Percentiles rank a stretch among this genome's conserved stretches.
phyloP scores from a whole-genome alignment of 2,797 vertebrate genomes.

The Taenioides sp. region DNA sequence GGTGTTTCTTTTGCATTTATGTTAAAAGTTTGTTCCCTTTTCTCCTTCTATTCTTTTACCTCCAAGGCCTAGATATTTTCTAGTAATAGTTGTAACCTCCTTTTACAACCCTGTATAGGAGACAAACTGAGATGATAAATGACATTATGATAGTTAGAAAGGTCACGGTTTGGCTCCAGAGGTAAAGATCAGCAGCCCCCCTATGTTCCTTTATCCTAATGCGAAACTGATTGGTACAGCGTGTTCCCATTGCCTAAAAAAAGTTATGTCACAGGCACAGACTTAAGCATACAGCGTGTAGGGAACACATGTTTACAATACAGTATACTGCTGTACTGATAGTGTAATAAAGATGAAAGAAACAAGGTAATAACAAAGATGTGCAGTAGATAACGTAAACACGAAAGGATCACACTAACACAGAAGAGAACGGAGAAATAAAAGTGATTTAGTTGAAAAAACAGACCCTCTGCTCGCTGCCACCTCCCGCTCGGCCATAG shows the following conservation, averaged over 20 bases:
- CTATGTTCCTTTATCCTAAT: not conserved
- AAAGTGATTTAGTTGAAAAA: not conserved
- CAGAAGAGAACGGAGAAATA: rapidly evolving
- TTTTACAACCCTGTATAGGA: not conserved
- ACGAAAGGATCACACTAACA: not conserved
- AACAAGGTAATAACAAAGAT: not conserved
- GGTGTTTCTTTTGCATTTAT: no score
- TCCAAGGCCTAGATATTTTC: no score
- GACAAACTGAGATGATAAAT: not conserved
- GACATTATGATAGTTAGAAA: no score
- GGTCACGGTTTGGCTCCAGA: not conserved
- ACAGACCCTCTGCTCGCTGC: slow-evolving; percentile 56
- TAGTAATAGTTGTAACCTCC: not conserved
- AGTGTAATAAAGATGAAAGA: not conserved
- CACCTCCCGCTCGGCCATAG: slow-evolving; percentile 68
- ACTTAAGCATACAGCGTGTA: no score
- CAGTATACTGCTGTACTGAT: not conserved
- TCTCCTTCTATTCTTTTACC: no score
- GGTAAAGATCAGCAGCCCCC: no score
- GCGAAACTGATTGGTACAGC: not conserved
- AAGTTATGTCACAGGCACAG: not conserved
- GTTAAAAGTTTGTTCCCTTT: no score
- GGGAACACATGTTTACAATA: not conserved
- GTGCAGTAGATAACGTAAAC: no score
- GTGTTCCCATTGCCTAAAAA: slow-evolving; percentile 1